Evolutionary conservation across 2,888 invertebrate genomes (phyloP), one percentile per base, ranked within the genome.

Genomic region (Ommatoiulus sabulosus): DNA sequence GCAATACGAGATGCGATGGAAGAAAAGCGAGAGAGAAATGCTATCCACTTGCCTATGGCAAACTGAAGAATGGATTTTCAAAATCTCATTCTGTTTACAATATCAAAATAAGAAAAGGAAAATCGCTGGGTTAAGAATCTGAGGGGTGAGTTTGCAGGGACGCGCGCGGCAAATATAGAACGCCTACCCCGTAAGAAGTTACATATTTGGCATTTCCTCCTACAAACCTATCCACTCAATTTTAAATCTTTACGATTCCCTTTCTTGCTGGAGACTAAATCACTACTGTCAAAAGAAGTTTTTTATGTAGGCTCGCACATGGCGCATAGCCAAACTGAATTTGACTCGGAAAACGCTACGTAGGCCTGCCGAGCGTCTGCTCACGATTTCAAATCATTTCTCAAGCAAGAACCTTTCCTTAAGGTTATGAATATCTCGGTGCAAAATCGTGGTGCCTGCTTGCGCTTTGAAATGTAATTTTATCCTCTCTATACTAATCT

Each of bases 21-120:
- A 35, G 35, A 80, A 80, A 7, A 80, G 80, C 35, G 80, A 80
- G 80, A 80, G 80, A 80, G 72, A 72, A 72, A 80, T 80, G 35
- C 80, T 80, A 80, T 80, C 80, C 80, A 80, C 80, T 80, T 80
- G 80, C 80, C 80, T 80, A 80, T 80, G 80, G 80, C 80, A 80
- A 35, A 80, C 80, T 80, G 35, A 80, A 80, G 80, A 80, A 80
- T 80, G 80, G 80, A 46, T 86, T 46, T 86, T 44, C 24, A 44
- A 86, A 86, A 86, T 86, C 48, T 86, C 86, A 86, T 48, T 86
- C 44, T 86, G 86, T 86, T 86, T 48, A 86, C 86, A 86, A 86
- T 46, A 86, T 46, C 46, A 86, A 86, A 86, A 44, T 86, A 86
- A 86, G 44, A 46, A 86, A 46, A 86, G 46, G 86, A 46, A 86